Base-by-base conservation (phyloP, 53 echinoderm and acorn worm species). In the Patiria pectinifera region DNA sequence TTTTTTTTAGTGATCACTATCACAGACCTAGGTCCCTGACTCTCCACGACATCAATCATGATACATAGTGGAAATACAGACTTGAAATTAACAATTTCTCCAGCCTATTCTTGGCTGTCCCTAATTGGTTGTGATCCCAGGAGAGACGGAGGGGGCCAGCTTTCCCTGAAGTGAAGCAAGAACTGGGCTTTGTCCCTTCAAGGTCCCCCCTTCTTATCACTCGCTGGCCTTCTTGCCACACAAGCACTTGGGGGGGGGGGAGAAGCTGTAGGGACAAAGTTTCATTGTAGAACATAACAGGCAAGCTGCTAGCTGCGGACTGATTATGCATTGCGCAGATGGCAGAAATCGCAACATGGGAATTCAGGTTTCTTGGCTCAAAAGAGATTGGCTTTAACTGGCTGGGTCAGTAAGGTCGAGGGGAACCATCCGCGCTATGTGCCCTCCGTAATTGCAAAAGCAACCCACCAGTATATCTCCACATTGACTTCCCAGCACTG, bases 401-500 rank as follows among this genome's bases (percentile, higher is more conserved):
- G 81, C 66, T 90, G 48, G 90, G 90, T 90, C 90, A 81, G 70
- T 45, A 78, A 90, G 90, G 90, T 90, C 90, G 80, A 14, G 45
- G 35, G 25, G 90, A 90, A 90, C 81, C 90, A 90, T 90, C 90
- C 81, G 18, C n/a, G 90, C 81, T 90, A 90, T 90, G 90, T 90
- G 90, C 90, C 90, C 90, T 90, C 63, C 66, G 90, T 90, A 90
- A 90, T 90, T 90, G 90, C 43, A 78, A 90, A 90, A 90, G 90
- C 90, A 88, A 88, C 88, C 88, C 88, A 62, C 79, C 43, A 77
- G 88, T 77, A 53, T 78, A 78, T 59, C 59, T 77, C 88, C 16
- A 45, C 59, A 44, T 60, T 60, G 75, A 75, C 86, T 86, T 48
- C 87, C 60, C 22, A 35, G 58, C 58, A 18, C 71, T 45, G n/a